These are phyloP conservation scores for Chironomus riparius DNA, from an alignment of 2,888 invertebrate genomes.

Conservation along the genomic window DNA sequence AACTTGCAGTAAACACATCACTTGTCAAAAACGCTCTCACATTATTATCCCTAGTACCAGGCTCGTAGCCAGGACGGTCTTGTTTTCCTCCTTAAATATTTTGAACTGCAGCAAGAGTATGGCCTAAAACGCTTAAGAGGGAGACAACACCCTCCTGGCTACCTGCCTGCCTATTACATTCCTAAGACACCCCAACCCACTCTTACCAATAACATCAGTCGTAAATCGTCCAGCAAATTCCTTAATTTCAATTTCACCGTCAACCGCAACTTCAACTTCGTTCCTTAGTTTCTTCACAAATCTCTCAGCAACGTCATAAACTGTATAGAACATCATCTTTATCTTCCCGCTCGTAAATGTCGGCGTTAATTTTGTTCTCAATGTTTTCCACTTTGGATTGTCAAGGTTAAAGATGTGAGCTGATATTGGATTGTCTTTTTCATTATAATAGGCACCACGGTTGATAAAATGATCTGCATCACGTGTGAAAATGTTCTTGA, in stretches of 20 bases:
- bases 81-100: too few species aligned
- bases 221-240: constrained; percentile 29
- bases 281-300: constrained; percentile 25
- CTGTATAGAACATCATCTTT: constrained; percentile 33
- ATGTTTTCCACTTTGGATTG: constrained; percentile 29
- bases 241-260: constrained; percentile 29
- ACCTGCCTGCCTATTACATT: too few species aligned
- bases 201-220: constrained; percentile 32
- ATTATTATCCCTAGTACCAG: too few species aligned
- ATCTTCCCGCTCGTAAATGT: constrained; percentile 32
- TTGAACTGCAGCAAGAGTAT: too few species aligned
- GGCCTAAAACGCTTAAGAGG: too few species aligned
- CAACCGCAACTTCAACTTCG: neutral
- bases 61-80: too few species aligned
- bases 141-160: too few species aligned
- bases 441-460: constrained; percentile 31
- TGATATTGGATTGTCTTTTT: constrained; percentile 32
- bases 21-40: too few species aligned
- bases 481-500: constrained; percentile 31
- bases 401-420: constrained; percentile 30
- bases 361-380: constrained; percentile 29
- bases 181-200: too few species aligned
- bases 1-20: too few species aligned
- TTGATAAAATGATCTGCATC: constrained; percentile 33
- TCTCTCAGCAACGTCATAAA: constrained; percentile 32